A percentile compares a stretch with the other conserved stretches of the same genome.
Evolutionary conservation across 2,113 vertebrate species (phyloP).

Genomic region (Dicaeum eximium): DNA sequence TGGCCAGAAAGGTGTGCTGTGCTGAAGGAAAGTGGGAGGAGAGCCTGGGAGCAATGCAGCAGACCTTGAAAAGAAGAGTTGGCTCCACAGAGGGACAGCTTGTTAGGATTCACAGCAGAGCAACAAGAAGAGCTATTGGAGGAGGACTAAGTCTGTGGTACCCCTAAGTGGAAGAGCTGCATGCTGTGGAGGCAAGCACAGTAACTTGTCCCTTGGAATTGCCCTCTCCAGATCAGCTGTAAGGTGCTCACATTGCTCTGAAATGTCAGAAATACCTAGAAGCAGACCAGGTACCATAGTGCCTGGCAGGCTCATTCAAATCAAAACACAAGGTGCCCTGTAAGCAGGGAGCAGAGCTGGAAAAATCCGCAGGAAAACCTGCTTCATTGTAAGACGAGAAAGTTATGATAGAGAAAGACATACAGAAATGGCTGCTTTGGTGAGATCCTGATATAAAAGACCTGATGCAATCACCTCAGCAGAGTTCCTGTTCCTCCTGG

Average conservation of each 20-base stretch:
- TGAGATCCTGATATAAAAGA: not conserved
- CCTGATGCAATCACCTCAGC: conserved; percentile 12
- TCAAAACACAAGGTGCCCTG: not conserved
- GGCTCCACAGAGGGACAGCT: not conserved
- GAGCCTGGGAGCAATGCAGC: not conserved
- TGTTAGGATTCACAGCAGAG: not conserved
- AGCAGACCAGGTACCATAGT: not conserved
- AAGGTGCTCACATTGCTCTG: not conserved
- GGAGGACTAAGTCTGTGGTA: not conserved
- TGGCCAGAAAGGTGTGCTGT: not conserved
- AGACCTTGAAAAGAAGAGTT: not conserved
- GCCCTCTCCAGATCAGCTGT: not conserved
- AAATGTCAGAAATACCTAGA: not conserved
- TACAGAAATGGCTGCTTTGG: not conserved
- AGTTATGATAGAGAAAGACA: not conserved
- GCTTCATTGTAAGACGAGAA: not conserved
- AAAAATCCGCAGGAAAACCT: not conserved
- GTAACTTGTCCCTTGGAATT: not conserved
- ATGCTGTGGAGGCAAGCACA: not conserved
- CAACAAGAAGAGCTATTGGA: not conserved
- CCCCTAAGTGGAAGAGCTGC: not conserved
- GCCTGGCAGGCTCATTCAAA: not conserved
- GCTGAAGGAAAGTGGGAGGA: not conserved
- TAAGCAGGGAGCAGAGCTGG: not conserved
- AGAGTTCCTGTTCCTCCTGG: conserved; percentile 39